Percentiles rank a stretch among this genome's conserved stretches.
phyloP scores from a whole-genome alignment of 2,113 vertebrate genomes.

The Oceanodroma tethys region DNA sequence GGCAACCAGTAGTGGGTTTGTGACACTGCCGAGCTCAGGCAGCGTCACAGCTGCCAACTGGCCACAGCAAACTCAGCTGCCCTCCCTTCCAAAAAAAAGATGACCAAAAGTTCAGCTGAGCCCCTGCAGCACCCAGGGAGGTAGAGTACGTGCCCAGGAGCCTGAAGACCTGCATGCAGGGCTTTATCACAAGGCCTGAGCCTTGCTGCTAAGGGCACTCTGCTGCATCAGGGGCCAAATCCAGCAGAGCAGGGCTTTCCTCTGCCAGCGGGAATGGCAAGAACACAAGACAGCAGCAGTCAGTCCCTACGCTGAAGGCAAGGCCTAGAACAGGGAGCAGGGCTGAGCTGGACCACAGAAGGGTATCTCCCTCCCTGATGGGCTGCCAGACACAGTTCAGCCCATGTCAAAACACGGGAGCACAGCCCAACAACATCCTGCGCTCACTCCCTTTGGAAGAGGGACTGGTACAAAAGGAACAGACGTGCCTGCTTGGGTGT shows the following conservation, averaged over 20 bases:
- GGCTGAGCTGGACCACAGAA: background rate
- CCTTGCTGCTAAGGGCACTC: background rate
- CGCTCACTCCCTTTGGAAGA: background rate
- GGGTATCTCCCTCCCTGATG: fast-evolving
- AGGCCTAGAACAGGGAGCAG: background rate
- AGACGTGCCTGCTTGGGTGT: background rate
- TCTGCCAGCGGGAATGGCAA: background rate
- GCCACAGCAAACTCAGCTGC: background rate
- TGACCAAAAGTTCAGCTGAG: background rate
- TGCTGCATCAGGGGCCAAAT: background rate
- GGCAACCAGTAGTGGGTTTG: background rate
- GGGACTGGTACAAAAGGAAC: background rate
- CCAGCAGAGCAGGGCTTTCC: background rate
- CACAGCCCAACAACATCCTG: fast-evolving
- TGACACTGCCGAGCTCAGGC: background rate
- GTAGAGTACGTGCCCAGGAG: background rate
- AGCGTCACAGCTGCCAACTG: background rate
- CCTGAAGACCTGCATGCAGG: background rate
- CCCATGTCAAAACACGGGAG: background rate
- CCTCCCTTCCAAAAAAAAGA: background rate
- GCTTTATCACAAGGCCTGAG: background rate
- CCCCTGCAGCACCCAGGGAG: background rate
- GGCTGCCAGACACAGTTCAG: background rate
- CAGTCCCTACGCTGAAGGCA: background rate
- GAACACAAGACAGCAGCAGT: background rate